These are phyloP conservation scores for Ectemnius cavifrons DNA, from an alignment of 2,888 invertebrate species.

Conservation along the genomic window DNA sequence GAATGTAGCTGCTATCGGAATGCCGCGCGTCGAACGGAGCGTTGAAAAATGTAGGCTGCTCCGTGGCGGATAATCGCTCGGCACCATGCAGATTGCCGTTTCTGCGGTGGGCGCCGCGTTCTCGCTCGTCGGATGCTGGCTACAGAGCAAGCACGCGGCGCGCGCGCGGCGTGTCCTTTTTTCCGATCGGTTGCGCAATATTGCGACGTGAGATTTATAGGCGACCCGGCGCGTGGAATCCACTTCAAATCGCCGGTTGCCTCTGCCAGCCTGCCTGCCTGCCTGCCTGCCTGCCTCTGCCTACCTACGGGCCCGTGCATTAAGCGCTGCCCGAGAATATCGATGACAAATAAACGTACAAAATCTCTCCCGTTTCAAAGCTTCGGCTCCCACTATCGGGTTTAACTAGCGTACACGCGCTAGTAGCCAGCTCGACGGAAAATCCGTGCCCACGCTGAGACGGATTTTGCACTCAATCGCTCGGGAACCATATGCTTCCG, in stretches of 20 bases:
- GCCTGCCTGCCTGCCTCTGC: background rate
- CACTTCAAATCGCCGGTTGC: constrained; percentile 37
- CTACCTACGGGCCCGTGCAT: constrained; percentile 23
- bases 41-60: constrained; percentile 36
- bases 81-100: constrained; percentile 34
- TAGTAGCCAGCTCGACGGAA: constrained; percentile 12
- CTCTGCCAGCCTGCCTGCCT: constrained; percentile 4
- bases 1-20: too few relatives aligned
- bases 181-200: constrained; percentile 33
- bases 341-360: constrained; percentile 60
- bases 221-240: constrained; percentile 28
- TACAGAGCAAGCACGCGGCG: too few relatives aligned
- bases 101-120: constrained; percentile 15
- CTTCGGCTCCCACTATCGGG: constrained; percentile 50
- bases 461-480: constrained; percentile 45
- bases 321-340: constrained; percentile 49
- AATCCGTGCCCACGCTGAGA: constrained; percentile 29
- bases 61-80: constrained; percentile 15
- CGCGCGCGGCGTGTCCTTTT: background rate
- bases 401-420: constrained; percentile 45
- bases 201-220: constrained; percentile 52
- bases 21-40: constrained; percentile 4
- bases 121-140: too few relatives aligned
- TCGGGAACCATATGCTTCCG: constrained; percentile 26
- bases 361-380: constrained; percentile 60